Evolutionary conservation across 2,797 vertebrate genomes (phyloP).

Genomic region (Monodelphis domestica): DNA sequence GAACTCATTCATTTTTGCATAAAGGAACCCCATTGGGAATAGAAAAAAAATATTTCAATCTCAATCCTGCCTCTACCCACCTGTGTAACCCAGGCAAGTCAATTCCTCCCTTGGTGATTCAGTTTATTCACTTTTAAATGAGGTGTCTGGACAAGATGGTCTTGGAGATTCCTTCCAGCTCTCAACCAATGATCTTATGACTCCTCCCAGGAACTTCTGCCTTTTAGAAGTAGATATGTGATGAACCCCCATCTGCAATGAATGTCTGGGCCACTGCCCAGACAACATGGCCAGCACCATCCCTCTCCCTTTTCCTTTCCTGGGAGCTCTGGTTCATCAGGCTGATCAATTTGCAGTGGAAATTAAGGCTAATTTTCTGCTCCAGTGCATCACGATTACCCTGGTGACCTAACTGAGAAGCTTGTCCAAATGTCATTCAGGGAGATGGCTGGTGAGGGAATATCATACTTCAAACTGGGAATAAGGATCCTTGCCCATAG

Average conservation of each 20-base stretch:
- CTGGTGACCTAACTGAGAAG: neutral
- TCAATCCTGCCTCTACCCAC: neutral
- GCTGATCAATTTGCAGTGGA: slow-evolving; percentile 5
- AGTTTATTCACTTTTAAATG: neutral
- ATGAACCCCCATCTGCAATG: neutral
- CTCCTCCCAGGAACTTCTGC: no score
- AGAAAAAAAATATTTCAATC: neutral
- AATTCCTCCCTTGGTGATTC: neutral
- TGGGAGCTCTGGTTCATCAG: neutral
- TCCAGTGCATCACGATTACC: neutral
- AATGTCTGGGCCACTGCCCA: neutral
- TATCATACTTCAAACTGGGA: neutral
- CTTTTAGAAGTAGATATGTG: neutral
- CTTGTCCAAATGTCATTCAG: slow-evolving; percentile 1
- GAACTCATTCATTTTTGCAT: neutral
- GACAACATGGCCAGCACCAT: neutral
- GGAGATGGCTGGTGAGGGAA: neutral
- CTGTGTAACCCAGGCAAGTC: neutral
- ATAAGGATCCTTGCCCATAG: neutral
- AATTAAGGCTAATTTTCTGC: slow-evolving; percentile 7
- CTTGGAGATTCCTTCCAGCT: neutral
- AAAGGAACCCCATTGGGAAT: neutral
- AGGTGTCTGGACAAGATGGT: neutral
- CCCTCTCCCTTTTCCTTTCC: neutral
- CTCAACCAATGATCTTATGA: neutral